Conservation (phyloP, 2,113 vertebrate genomes). For the Erpornis zantholeuca region DNA sequence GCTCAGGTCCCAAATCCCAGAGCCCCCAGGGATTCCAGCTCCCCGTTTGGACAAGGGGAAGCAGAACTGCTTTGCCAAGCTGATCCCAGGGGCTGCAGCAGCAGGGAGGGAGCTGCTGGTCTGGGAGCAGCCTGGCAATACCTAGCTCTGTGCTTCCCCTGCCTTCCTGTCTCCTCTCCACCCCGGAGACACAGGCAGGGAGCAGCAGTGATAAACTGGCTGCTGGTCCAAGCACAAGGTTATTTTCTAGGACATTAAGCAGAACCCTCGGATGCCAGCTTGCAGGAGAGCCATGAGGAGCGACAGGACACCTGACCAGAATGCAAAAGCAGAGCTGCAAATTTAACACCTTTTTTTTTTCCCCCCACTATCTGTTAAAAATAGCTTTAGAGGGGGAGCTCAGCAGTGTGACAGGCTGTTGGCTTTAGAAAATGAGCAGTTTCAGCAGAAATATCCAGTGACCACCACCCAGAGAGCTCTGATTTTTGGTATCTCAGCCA, state of each 20-base stretch:
- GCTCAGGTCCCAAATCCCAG: not conserved
- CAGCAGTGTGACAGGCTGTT: not conserved
- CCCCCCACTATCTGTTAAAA: not conserved
- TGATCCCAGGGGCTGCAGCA: not conserved
- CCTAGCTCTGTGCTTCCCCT: not conserved
- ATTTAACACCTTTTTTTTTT: not conserved
- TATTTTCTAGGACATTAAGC: constrained; percentile 31
- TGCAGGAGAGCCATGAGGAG: not conserved
- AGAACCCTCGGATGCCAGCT: not conserved
- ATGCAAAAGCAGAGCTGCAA: not conserved
- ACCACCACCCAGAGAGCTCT: not conserved
- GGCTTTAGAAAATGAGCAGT: not conserved
- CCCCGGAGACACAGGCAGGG: not conserved
- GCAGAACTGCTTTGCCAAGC: not conserved
- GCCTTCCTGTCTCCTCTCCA: not conserved
- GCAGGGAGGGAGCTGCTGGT: not conserved
- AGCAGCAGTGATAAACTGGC: not conserved
- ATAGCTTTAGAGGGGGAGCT: not conserved
- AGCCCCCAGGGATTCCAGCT: not conserved
- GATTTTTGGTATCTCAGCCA: not conserved
- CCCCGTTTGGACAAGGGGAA: not conserved
- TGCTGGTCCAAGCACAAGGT: not conserved
- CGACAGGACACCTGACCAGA: not conserved
- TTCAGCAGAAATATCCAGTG: not conserved
- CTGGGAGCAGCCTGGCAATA: not conserved